A percentile compares a stretch with the other conserved stretches of the same genome.
These are phyloP conservation scores for Deroptyus accipitrinus DNA, from an alignment of 2,113 vertebrate species.

Conservation along the genomic window DNA sequence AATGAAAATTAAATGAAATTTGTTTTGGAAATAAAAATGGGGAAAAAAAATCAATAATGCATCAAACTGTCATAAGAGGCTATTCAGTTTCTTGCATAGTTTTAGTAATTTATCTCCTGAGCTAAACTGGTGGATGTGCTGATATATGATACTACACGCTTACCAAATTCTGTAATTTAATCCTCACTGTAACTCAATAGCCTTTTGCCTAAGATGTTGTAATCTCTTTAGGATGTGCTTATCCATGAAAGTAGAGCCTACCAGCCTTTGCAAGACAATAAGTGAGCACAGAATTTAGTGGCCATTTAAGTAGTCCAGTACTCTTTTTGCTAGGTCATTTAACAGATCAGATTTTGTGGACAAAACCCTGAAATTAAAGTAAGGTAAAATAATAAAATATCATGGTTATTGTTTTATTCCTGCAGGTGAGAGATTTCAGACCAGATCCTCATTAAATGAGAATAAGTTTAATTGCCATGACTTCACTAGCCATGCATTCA, in stretches of 20 bases:
- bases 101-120: constrained; percentile 53
- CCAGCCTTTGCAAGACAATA: background rate
- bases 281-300: background rate
- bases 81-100: constrained; percentile 49
- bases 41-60: constrained; percentile 26
- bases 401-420: background rate
- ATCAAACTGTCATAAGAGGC: constrained; percentile 31
- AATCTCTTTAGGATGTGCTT: constrained; percentile 68
- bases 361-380: background rate
- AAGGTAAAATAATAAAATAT: background rate
- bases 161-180: constrained; percentile 66
- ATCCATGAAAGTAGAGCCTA: constrained; percentile 57
- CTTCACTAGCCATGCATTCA: background rate
- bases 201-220: constrained; percentile 53
- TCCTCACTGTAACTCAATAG: constrained; percentile 55
- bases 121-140: constrained; percentile 44
- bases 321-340: background rate
- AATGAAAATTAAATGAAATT: constrained; percentile 50
- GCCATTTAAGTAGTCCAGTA: background rate
- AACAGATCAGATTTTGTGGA: background rate
- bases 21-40: constrained; percentile 50
- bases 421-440: background rate
- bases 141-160: constrained; percentile 28
- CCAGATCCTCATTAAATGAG: background rate
- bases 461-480: background rate